Evolutionary conservation across 1,140 invertebrate species (phyloP), one percentile per base, ranked within the genome.

Genomic region (Chionoecetes opilio): DNA sequence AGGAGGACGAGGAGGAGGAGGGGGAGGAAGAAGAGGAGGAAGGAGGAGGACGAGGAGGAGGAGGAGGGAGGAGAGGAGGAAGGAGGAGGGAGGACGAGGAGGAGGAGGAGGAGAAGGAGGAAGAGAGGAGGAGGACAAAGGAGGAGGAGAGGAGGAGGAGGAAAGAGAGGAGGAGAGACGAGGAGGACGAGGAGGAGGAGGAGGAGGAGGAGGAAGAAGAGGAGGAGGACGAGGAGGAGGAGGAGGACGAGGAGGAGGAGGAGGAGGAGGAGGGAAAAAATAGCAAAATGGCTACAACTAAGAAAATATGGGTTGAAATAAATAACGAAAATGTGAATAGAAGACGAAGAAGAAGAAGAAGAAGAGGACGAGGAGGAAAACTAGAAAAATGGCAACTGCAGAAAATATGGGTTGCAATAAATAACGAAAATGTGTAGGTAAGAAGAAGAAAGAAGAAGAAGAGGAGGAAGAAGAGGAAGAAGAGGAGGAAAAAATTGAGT

Each of bases 221-320:
- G 21, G 21, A 21, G n/a, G 2, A 9, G 2, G 9, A 21, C 0
- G 21, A 75, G 63, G n/a, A 75, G n/a, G 63, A 75, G 63, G 63
- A 75, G 63, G 63, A 75, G 63, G 63, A 75, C 21, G 63, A 75
- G 63, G 63, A 75, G 63, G 63, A 75, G 63, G 63, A 75, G 63
- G 63, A 75, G 21, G 63, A 46, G 41, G 41, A 46, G 41, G 41
- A 46, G 41, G 14, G 41, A 14, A 46, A 26, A n/a, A 75, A n/a
- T 26, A 75, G 11, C 21, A 75, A 26, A n/a, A 75, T n/a, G n/a
- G n/a, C n/a, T n/a, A n/a, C n/a, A n/a, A 53, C 21, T 53, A 75
- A 0, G 63, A n/a, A 21, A 75, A 75, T 21, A 21, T n/a, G 21
- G 1, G 21, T 5, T 75, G 63, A 75, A 75, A 21, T 14, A 75